Conservation (phyloP, 2,113 vertebrate genomes). For the Megaleporinus macrocephalus region DNA sequence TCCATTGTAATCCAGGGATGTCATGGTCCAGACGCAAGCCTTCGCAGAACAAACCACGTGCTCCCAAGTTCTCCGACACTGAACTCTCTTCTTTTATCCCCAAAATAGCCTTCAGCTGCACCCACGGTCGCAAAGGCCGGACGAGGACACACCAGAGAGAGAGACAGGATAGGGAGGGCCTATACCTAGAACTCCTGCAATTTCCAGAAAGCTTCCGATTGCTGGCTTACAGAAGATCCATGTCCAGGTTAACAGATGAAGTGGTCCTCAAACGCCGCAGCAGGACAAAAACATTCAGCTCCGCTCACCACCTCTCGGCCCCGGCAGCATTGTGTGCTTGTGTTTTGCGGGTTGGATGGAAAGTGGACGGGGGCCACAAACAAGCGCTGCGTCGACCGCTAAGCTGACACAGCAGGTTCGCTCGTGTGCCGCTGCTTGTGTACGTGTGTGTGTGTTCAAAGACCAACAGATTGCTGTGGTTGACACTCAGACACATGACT, state of each 20-base stretch:
- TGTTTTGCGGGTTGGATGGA: slow-evolving; percentile 19
- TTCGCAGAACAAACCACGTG: not conserved
- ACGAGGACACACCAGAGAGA: not conserved
- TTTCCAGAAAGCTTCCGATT: not conserved
- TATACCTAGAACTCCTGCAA: not conserved
- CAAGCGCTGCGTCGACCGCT: slow-evolving; percentile 31
- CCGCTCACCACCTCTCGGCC: not conserved
- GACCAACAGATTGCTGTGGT: slow-evolving; percentile 60
- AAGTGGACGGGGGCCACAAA: slow-evolving; percentile 44
- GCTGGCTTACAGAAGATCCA: not conserved
- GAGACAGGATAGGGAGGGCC: not conserved
- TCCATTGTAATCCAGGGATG: not conserved
- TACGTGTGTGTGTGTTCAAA: slow-evolving; percentile 67
- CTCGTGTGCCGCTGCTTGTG: slow-evolving; percentile 52
- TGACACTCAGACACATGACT: slow-evolving; percentile 59
- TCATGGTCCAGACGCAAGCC: not conserved
- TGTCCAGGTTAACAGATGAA: not conserved
- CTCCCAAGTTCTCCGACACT: not conserved
- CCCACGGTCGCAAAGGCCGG: not conserved
- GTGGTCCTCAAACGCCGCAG: not conserved
- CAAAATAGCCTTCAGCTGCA: not conserved
- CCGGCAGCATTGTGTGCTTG: not conserved
- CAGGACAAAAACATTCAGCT: not conserved
- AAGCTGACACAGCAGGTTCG: slow-evolving; percentile 74
- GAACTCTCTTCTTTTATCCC: not conserved